A percentile compares a stretch with the other conserved stretches of the same genome.
These are phyloP conservation scores for Marmota flaviventris DNA, from an alignment of 2,113 vertebrate species.

Conservation along the genomic window DNA sequence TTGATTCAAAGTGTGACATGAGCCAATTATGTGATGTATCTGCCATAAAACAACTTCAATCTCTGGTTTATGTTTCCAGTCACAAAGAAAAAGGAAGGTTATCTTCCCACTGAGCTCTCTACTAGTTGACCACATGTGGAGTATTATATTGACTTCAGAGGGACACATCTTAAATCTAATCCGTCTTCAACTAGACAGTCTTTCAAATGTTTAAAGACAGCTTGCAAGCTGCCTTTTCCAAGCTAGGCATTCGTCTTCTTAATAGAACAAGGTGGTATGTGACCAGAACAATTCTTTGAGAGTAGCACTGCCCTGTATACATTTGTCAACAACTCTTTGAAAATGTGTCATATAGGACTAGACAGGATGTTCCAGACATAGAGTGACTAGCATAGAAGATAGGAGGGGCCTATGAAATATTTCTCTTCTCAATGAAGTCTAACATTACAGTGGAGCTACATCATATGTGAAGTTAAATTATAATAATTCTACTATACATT, in stretches of 20 bases:
- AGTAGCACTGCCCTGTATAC: neutral
- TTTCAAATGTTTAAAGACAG: slow-evolving; percentile 19
- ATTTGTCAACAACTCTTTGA: neutral
- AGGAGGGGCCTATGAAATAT: neutral
- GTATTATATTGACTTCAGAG: neutral
- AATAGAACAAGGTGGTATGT: neutral
- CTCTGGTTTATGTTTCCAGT: slow-evolving; percentile 1
- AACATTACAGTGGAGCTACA: neutral
- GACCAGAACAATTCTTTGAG: neutral
- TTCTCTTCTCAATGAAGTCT: neutral
- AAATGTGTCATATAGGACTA: neutral
- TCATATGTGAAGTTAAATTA: neutral
- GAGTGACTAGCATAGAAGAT: neutral
- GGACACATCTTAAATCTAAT: neutral
- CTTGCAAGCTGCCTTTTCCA: slow-evolving; percentile 12
- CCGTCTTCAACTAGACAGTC: neutral
- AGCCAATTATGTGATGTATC: neutral
- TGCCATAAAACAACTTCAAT: neutral
- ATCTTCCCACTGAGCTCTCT: neutral
- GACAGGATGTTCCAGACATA: neutral
- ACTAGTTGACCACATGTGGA: neutral
- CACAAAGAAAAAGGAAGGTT: neutral
- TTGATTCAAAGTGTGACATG: neutral
- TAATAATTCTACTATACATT: neutral
- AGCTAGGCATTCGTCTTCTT: neutral